Conservation (phyloP, 2,113 vertebrate genomes). For the Sialia sialis region DNA sequence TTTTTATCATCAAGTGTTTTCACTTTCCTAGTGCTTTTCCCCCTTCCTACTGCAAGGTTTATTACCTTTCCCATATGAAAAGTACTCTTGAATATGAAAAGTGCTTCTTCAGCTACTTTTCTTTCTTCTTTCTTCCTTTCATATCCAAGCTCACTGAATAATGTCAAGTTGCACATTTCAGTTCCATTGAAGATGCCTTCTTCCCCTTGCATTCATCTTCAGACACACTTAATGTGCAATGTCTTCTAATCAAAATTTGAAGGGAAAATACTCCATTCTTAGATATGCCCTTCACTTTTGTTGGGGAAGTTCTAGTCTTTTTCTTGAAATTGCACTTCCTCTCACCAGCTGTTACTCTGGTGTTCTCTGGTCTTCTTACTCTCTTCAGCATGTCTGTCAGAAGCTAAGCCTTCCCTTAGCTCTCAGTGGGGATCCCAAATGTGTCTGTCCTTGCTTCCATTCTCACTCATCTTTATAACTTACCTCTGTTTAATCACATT, state of each 20-base stretch:
- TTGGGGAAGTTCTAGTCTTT: not conserved
- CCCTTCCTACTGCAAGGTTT: not conserved
- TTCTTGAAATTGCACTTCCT: not conserved
- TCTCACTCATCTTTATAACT: not conserved
- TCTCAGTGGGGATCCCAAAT: not conserved
- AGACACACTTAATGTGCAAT: not conserved
- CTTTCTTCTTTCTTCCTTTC: not conserved
- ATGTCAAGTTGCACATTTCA: not conserved
- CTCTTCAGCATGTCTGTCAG: not conserved
- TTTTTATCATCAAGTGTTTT: not conserved
- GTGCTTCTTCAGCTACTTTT: not conserved
- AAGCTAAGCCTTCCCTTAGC: not conserved
- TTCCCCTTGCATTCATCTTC: not conserved
- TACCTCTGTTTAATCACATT: slow-evolving; percentile 9
- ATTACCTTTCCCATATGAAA: not conserved
- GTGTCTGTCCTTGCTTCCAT: not conserved
- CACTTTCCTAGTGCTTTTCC: not conserved
- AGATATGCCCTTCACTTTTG: not conserved
- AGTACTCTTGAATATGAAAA: not conserved
- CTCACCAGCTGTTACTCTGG: not conserved
- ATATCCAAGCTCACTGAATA: not conserved
- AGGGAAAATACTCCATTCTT: not conserved
- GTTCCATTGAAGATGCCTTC: not conserved
- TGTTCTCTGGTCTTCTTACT: not conserved
- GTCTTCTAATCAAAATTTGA: not conserved